phyloP scores from a whole-genome alignment of 2,888 invertebrate species.

The Ceriagrion tenellum region DNA sequence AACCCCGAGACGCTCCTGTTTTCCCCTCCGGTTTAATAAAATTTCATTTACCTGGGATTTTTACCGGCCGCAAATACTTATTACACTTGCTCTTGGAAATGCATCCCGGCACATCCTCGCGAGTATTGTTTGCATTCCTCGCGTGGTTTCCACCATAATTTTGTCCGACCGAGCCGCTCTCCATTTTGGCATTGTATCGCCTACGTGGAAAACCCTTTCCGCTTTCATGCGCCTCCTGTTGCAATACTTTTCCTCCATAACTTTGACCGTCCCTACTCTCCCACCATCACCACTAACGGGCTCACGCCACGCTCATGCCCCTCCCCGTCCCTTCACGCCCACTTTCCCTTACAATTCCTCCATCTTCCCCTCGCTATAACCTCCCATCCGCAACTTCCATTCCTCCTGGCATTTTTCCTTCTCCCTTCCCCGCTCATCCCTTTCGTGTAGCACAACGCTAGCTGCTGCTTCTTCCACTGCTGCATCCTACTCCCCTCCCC shows the following conservation, averaged over 20 bases:
- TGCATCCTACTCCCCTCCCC: background rate
- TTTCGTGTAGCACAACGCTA: background rate
- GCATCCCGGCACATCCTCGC: background rate
- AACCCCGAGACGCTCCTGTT: background rate
- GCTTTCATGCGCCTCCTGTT: constrained; percentile 49
- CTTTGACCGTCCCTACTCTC: background rate
- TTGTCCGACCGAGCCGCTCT: background rate
- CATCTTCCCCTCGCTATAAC: background rate
- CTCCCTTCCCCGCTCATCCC: background rate
- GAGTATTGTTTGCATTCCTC: constrained; percentile 8
- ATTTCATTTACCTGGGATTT: background rate
- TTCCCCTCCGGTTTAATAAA: background rate
- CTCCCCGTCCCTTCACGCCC: background rate
- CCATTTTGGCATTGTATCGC: constrained; percentile 5
- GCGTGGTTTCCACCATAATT: constrained; percentile 29
- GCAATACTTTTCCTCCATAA: constrained; percentile 57
- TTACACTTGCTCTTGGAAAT: background rate
- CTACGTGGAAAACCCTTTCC: constrained; percentile 34
- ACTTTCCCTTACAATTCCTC: background rate
- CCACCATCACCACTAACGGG: background rate
- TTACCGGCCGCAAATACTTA: constrained; percentile 27
- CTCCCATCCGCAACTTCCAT: background rate
- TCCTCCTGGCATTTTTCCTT: background rate
- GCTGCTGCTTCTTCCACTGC: background rate
- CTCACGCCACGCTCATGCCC: too few relatives aligned